Conservation (phyloP, 2,888 invertebrate genomes). For the Xanthia togata region DNA sequence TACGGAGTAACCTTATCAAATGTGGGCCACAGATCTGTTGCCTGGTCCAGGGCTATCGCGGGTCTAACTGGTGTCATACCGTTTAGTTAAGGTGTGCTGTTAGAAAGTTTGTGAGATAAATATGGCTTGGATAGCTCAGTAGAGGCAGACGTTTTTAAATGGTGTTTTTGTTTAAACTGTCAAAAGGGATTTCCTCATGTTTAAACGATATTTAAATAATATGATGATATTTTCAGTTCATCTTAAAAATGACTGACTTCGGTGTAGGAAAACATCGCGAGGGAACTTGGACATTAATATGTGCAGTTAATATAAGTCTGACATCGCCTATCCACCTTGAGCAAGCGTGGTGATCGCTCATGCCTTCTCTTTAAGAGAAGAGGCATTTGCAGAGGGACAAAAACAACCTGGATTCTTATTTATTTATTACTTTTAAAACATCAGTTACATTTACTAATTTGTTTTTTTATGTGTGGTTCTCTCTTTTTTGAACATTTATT, state of each 20-base stretch:
- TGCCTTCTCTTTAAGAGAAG: not conserved
- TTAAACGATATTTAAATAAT: too few relatives aligned
- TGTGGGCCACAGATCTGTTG: conserved; percentile 68
- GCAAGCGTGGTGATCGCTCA: too few relatives aligned
- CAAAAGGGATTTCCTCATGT: not conserved
- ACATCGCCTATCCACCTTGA: not conserved
- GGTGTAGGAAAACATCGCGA: not conserved
- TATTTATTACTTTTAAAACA: not conserved
- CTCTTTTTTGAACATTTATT: too few relatives aligned
- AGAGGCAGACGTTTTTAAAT: not conserved
- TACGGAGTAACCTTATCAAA: conserved; percentile 75
- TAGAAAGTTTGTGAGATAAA: conserved; percentile 25
- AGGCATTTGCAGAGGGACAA: too few relatives aligned
- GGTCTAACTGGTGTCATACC: conserved; percentile 19
- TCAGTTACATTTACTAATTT: not conserved
- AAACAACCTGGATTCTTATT: too few relatives aligned
- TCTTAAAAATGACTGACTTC: not conserved
- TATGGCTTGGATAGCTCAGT: too few relatives aligned
- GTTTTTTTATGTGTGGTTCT: not conserved
- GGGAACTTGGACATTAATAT: too few relatives aligned
- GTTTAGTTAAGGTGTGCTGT: conserved; percentile 27
- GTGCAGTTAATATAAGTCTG: not conserved
- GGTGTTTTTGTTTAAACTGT: not conserved
- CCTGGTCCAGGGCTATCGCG: conserved; percentile 43
- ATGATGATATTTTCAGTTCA: too few relatives aligned